A percentile compares a stretch with the other conserved stretches of the same genome.
Evolutionary conservation across 1,140 invertebrate species (phyloP).

Genomic region (Bombus sibiricus): DNA sequence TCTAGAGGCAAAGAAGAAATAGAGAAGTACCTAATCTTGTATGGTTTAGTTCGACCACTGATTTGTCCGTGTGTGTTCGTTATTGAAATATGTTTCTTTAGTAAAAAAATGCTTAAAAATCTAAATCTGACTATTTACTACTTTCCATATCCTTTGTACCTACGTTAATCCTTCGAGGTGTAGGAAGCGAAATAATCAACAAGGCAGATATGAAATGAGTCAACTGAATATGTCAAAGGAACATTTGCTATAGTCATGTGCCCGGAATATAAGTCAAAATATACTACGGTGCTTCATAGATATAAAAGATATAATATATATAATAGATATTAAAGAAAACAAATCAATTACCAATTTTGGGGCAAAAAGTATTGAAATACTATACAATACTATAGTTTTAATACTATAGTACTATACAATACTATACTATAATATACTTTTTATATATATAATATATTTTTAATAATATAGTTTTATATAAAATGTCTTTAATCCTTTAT

Average conservation of each 20-base stretch:
- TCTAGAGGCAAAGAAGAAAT: conserved; percentile 75
- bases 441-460: too few species aligned
- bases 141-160: not conserved
- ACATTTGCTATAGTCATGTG: not conserved
- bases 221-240: not conserved
- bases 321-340: too few species aligned
- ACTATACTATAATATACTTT: too few species aligned
- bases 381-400: too few species aligned
- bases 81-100: conserved; percentile 80
- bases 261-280: too few species aligned
- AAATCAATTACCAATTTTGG: too few species aligned
- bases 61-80: conserved; percentile 81
- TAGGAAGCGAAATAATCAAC: not conserved
- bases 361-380: too few species aligned
- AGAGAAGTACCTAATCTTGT: conserved; percentile 77
- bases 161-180: not conserved
- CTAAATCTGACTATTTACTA: conserved; percentile 1
- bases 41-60: conserved; percentile 78
- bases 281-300: too few species aligned
- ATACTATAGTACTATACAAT: too few species aligned
- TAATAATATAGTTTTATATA: too few species aligned
- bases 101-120: conserved; percentile 75
- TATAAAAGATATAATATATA: too few species aligned
- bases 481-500: not conserved
- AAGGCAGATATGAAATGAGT: not conserved